phyloP scores from a whole-genome alignment of 2,797 vertebrate genomes.

The Falco rusticolus region DNA sequence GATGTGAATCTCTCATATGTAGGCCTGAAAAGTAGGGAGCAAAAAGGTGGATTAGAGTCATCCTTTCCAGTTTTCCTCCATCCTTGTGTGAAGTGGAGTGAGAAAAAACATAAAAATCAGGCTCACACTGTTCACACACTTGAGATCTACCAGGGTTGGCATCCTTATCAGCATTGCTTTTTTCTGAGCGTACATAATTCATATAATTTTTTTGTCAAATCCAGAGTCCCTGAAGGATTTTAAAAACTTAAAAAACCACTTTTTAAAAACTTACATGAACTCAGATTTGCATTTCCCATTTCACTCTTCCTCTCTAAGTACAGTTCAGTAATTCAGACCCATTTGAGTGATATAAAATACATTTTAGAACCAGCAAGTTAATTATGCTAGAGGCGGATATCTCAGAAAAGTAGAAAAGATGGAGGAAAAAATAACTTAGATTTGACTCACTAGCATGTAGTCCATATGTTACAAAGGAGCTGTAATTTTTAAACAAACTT shows the following conservation, averaged over 20 bases:
- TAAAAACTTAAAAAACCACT: constrained; percentile 20
- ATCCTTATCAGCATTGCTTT: background rate
- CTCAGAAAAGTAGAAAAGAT: background rate
- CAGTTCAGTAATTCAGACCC: background rate
- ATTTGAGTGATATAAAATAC: constrained; percentile 54
- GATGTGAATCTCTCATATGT: background rate
- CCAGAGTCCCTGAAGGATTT: constrained; percentile 12
- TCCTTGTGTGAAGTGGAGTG: background rate
- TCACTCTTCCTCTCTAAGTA: constrained; percentile 8
- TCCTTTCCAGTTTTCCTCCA: background rate
- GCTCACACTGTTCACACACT: background rate
- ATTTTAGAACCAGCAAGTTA: constrained; percentile 36
- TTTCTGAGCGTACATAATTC: background rate
- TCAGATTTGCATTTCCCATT: constrained; percentile 48
- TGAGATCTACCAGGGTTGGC: background rate
- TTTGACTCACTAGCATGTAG: background rate
- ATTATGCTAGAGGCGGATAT: constrained; percentile 23
- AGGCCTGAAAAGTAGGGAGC: background rate
- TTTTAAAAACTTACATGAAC: constrained; percentile 41
- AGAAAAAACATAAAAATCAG: background rate
- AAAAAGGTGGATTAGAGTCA: background rate
- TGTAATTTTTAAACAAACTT: constrained; percentile 7
- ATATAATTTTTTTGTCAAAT: constrained; percentile 24
- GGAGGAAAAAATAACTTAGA: background rate
- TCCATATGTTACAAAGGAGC: background rate